Conservation (phyloP, 2,113 vertebrate species). For the Garra rufa region DNA sequence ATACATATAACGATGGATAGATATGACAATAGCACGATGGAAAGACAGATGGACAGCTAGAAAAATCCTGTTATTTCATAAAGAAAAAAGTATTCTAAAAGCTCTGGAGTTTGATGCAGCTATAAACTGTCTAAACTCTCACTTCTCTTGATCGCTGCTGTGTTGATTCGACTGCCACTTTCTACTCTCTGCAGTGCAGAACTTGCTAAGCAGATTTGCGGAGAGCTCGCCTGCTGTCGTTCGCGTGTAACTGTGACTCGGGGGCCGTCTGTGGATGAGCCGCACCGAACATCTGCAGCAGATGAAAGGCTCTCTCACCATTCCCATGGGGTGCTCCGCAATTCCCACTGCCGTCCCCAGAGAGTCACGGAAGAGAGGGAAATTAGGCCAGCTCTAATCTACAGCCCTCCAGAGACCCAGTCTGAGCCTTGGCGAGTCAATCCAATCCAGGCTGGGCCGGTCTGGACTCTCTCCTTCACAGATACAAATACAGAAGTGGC, state of each 20-base stretch:
- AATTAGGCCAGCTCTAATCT: conserved; percentile 62
- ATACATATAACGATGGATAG: neutral
- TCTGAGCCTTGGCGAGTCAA: conserved; percentile 43
- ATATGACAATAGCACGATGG: neutral
- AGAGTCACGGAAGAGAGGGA: conserved; percentile 48
- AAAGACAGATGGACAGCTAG: neutral
- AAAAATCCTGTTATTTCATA: neutral
- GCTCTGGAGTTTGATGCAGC: neutral
- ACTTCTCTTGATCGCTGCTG: neutral
- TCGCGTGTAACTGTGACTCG: conserved; percentile 40
- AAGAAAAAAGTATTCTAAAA: neutral
- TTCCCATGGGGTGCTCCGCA: conserved; percentile 53
- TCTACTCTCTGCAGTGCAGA: conserved; percentile 35
- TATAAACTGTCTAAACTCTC: neutral
- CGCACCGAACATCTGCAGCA: conserved; percentile 59
- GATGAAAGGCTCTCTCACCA: conserved; percentile 59
- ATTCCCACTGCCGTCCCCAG: conserved; percentile 57
- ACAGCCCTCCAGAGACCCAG: conserved; percentile 49
- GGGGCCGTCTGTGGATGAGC: conserved; percentile 56
- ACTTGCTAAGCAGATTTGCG: conserved; percentile 54
- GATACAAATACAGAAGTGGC: conserved; percentile 32
- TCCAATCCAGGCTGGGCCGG: conserved; percentile 35
- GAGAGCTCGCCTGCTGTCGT: conserved; percentile 46
- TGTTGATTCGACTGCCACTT: conserved; percentile 16
- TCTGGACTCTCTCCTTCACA: conserved; percentile 44